Evolutionary conservation across 2,888 invertebrate species (phyloP).

Genomic region (Cantharis rustica): DNA sequence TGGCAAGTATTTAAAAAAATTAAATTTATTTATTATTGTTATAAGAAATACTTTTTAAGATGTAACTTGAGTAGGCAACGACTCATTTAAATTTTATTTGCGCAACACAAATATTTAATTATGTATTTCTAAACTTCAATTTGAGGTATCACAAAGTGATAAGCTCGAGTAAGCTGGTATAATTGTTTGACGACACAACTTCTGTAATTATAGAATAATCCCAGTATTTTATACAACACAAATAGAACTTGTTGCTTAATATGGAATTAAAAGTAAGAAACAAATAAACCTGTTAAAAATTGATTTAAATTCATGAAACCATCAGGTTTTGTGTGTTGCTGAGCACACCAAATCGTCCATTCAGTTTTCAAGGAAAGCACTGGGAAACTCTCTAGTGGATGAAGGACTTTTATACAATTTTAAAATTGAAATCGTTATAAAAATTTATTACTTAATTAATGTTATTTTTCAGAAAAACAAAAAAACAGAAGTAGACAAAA

Average conservation of each 20-base stretch:
- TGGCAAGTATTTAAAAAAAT: neutral
- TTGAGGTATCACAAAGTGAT: neutral
- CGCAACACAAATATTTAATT: neutral
- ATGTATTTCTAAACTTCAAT: neutral
- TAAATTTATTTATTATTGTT: neutral
- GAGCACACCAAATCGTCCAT: too few relatives aligned
- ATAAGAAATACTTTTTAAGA: neutral
- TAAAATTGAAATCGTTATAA: too few relatives aligned
- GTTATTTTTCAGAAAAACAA: too few relatives aligned
- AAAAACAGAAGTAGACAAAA: too few relatives aligned
- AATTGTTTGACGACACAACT: neutral
- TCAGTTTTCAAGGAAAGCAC: too few relatives aligned
- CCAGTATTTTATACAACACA: neutral
- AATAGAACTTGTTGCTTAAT: neutral
- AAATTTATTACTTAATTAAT: too few relatives aligned
- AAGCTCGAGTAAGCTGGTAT: neutral
- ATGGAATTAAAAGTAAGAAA: neutral
- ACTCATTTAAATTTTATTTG: neutral
- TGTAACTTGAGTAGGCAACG: neutral
- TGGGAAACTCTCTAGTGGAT: too few relatives aligned
- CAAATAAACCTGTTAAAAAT: neutral
- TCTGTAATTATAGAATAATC: neutral
- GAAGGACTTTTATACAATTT: too few relatives aligned
- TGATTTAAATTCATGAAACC: neutral
- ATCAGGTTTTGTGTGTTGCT: too few relatives aligned